A percentile compares a stretch with the other conserved stretches of the same genome.
phyloP scores from a whole-genome alignment of 1,140 invertebrate genomes.

The Semibalanus balanoides region DNA sequence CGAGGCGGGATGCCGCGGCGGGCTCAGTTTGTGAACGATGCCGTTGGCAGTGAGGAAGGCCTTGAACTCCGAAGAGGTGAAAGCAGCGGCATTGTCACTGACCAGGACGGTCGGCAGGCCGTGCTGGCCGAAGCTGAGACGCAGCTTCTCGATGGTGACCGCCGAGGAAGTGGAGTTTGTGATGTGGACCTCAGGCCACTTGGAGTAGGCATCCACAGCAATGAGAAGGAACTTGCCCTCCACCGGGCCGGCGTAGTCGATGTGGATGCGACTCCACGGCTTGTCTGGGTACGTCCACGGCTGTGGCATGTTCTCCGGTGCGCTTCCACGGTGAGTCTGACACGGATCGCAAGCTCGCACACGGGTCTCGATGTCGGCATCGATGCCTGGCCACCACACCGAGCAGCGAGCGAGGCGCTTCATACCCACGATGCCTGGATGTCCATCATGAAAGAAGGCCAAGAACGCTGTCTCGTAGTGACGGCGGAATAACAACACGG shows the following conservation, averaged over 20 bases:
- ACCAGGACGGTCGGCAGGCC: constrained; percentile 7
- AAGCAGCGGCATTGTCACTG: neutral
- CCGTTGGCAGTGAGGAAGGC: neutral
- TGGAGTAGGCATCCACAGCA: constrained; percentile 32
- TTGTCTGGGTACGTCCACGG: constrained; percentile 18
- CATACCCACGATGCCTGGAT: constrained; percentile 21
- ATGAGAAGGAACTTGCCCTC: constrained; percentile 26
- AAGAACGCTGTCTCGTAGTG: constrained; percentile 17
- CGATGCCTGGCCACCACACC: constrained; percentile 27
- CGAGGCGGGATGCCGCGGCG: no score
- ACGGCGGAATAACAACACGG: constrained; percentile 22
- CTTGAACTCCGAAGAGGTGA: neutral
- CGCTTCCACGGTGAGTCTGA: constrained; percentile 10
- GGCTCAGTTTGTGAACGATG: no score
- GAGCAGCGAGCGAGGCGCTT: constrained; percentile 25
- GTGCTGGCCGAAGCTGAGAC: constrained; percentile 3
- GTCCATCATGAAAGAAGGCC: neutral
- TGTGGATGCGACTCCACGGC: constrained; percentile 27
- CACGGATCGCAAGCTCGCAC: constrained; percentile 33
- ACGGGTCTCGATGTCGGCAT: constrained; percentile 27
- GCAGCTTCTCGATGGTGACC: constrained; percentile 3
- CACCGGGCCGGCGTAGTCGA: constrained; percentile 33
- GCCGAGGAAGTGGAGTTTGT: neutral
- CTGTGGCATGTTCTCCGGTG: constrained; percentile 16
- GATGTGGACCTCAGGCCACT: constrained; percentile 35